These are phyloP conservation scores for Microcebus jonahi DNA, from an alignment of 2,113 vertebrate species.

Conservation along the genomic window DNA sequence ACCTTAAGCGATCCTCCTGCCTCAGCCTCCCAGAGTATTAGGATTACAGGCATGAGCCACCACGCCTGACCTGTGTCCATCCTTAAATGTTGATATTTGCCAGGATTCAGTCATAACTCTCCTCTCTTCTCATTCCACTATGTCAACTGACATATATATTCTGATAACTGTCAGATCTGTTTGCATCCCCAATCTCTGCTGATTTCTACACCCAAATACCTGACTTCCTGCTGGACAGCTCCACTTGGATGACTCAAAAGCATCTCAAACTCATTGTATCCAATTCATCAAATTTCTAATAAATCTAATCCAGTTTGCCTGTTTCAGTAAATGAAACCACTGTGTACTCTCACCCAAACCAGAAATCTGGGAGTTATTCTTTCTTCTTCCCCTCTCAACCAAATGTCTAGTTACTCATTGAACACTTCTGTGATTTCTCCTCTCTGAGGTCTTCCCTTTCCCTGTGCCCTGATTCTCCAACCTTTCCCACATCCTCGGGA, in stretches of 20 bases:
- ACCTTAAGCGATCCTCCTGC: no score
- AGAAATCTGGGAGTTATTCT: background rate
- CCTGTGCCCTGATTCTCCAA: background rate
- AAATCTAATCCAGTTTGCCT: background rate
- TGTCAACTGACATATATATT: background rate
- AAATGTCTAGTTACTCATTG: background rate
- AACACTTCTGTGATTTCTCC: background rate
- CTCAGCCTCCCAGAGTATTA: no score
- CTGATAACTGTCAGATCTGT: background rate
- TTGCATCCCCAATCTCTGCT: background rate
- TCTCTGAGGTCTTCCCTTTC: background rate
- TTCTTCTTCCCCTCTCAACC: background rate
- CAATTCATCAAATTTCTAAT: background rate
- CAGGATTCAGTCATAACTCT: background rate
- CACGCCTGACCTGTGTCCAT: background rate
- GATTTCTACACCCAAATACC: background rate
- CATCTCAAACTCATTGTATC: background rate
- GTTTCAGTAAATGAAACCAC: background rate
- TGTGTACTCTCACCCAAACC: background rate
- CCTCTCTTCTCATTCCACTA: background rate
- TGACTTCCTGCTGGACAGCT: slow-evolving; percentile 14
- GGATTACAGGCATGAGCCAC: no score
- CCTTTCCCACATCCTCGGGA: background rate
- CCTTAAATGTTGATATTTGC: background rate
- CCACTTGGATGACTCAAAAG: background rate